Base-by-base conservation (phyloP, 1,140 invertebrate species). In the Idris sp. region DNA sequence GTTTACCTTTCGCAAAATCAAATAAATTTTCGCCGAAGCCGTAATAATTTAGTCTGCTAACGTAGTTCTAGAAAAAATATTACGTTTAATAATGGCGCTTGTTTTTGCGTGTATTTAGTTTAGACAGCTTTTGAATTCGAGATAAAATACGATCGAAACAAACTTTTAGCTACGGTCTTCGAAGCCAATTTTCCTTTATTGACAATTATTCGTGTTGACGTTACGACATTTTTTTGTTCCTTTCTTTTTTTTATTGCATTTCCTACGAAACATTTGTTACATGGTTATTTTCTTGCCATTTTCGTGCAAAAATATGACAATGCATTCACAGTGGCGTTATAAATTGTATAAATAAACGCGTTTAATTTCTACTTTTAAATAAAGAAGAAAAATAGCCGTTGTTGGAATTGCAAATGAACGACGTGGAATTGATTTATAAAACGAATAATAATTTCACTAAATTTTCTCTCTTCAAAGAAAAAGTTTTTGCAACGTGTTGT, bases 221-320 rank as follows among this genome's bases (percentile, higher is more conserved):
- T 61, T 61, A 61, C 58, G 41, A 48, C 31, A 61, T 49, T 49
- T 61, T n/a, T n/a, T n/a, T n/a, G n/a, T n/a, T n/a, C n/a, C n/a
- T n/a, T n/a, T n/a, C n/a, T n/a, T n/a, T n/a, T n/a, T n/a, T 61
- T 49, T 49, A 49, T 48, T 49, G 58, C 15, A 41, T 61, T 61
- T 49, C 10, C 58, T 59, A 25, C 43, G 15, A 26, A 48, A 48
- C 56, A 46, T 59, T 59, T 59, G 43, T 48, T 44, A 36, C 15
- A n/a, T 10, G 25, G 6, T 35, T 46, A 40, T 25, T 46, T 46
- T 28, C 31, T 18, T 44, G 10, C 25, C 8, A 22, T 35, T 44
- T 41, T 11, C 25, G 3, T 25, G 36, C 14, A 41, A 56, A 43
- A 43, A 43, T 58, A 38, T 40, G 38, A 58, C 40, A 25, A 15